Conservation (phyloP, 2,797 vertebrate genomes). For the Protosalanx chinensis region DNA sequence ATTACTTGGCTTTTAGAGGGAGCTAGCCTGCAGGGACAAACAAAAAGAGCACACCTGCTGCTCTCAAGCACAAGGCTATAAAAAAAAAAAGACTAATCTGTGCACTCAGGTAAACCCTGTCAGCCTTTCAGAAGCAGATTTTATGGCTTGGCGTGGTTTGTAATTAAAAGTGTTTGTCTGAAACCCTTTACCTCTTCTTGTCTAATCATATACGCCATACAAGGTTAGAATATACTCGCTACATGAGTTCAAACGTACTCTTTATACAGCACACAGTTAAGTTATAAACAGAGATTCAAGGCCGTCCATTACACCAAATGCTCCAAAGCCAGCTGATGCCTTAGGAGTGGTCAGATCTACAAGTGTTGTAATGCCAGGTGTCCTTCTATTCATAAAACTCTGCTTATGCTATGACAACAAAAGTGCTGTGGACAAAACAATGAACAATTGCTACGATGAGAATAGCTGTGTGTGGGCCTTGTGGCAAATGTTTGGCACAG, state of each 20-base stretch:
- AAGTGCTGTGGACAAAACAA: not conserved
- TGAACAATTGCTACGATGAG: not conserved
- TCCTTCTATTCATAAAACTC: not conserved
- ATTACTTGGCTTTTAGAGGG: not conserved
- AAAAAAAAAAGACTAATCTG: not conserved
- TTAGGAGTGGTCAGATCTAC: not conserved
- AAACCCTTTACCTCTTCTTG: not conserved
- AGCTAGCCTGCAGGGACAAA: not conserved
- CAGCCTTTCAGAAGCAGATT: not conserved
- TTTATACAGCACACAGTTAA: not conserved
- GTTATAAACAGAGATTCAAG: not conserved
- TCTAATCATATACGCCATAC: too few species aligned
- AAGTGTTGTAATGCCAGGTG: not conserved
- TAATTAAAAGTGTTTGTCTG: not conserved
- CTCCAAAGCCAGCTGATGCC: not conserved
- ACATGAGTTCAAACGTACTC: too few species aligned
- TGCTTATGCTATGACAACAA: not conserved
- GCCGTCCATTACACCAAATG: too few species aligned
- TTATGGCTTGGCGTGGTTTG: not conserved
- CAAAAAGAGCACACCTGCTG: not conserved
- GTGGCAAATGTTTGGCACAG: not conserved
- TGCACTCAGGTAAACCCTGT: not conserved
- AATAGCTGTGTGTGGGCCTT: not conserved
- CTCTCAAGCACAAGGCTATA: slow-evolving; percentile 5
- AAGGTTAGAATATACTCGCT: too few species aligned